Conservation (phyloP, 2,113 vertebrate species). For the Antechinus flavipes region DNA sequence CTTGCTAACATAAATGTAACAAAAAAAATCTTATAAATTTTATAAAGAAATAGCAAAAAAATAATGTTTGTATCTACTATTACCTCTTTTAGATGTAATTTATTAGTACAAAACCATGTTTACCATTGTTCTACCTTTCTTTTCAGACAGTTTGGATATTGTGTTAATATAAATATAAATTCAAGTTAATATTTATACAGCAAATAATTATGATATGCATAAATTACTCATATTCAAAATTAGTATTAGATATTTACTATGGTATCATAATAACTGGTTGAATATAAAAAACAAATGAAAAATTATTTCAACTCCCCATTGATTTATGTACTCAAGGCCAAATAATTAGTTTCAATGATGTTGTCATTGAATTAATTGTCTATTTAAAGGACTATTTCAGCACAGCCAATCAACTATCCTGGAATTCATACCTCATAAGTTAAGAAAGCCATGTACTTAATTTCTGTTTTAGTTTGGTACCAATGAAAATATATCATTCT, state of each 20-base stretch:
- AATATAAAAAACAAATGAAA: slow-evolving; percentile 49
- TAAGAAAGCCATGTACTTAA: not conserved
- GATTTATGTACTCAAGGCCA: not conserved
- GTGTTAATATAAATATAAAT: not conserved
- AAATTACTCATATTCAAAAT: not conserved
- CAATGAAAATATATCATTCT: not conserved
- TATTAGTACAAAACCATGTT: not conserved
- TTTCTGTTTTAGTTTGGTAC: slow-evolving; percentile 18
- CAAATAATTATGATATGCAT: not conserved
- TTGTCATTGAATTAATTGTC: not conserved
- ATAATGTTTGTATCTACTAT: not conserved
- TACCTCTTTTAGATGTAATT: not conserved
- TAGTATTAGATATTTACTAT: slow-evolving; percentile 26
- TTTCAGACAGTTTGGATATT: not conserved
- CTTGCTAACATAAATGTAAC: not conserved
- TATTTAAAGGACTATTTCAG: slow-evolving; percentile 1
- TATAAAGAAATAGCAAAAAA: not conserved
- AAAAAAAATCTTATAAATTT: not conserved
- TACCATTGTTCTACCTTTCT: not conserved
- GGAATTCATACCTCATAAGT: not conserved
- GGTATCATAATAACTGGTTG: not conserved
- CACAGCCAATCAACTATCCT: not conserved
- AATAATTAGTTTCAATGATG: not conserved
- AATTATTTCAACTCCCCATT: not conserved
- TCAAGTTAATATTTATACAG: not conserved